Conservation (phyloP, 2,888 invertebrate genomes). For the Ophraella communa region DNA sequence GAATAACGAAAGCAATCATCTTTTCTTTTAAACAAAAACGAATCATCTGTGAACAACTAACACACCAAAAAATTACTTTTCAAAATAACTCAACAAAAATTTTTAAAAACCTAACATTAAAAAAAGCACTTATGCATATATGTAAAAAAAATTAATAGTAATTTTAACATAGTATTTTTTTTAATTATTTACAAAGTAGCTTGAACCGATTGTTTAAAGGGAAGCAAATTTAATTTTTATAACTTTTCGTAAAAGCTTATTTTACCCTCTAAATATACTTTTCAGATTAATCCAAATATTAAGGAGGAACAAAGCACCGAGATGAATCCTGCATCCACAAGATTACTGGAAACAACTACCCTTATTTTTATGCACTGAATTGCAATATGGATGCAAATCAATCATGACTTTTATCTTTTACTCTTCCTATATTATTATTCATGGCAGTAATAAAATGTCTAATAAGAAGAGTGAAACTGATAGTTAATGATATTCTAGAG, state of each 20-base stretch:
- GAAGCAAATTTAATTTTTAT: no score
- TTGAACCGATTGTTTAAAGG: no score
- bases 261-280: no score
- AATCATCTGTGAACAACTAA: constrained; percentile 17
- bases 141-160: background rate
- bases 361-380: no score
- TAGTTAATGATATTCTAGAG: background rate
- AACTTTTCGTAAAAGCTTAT: background rate
- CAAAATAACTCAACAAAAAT: constrained; percentile 35
- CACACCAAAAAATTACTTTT: constrained; percentile 30
- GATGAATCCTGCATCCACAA: no score
- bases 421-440: no score
- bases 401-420: no score
- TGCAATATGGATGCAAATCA: no score
- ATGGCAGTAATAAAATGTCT: background rate
- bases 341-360: no score
- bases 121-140: constrained; percentile 35
- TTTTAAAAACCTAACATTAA: constrained; percentile 38
- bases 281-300: no score
- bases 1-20: constrained; percentile 21
- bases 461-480: no score
- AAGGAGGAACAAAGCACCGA: no score
- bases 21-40: constrained; percentile 31
- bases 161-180: background rate
- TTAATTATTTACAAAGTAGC: background rate